Conservation (phyloP, 2,797 vertebrate genomes). For the Diplodus puntazzo region DNA sequence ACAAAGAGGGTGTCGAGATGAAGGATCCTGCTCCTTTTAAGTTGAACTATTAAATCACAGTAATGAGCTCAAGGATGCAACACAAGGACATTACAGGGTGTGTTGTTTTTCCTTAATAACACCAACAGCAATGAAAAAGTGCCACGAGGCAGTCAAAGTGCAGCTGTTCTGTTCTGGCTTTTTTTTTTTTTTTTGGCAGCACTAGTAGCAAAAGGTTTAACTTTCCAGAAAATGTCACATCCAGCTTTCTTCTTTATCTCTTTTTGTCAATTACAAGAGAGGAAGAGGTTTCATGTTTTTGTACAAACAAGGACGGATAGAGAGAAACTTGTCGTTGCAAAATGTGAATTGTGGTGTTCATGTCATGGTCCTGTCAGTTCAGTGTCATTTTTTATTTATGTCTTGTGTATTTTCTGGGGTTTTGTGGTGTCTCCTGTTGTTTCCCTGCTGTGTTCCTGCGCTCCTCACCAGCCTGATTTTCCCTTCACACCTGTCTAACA, state of each 20-base stretch:
- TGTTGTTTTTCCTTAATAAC: not conserved
- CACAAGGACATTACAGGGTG: not conserved
- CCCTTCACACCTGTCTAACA: too few species aligned
- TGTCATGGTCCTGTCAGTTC: too few species aligned
- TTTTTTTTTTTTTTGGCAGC: not conserved
- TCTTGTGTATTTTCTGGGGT: too few species aligned
- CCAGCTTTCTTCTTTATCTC: not conserved
- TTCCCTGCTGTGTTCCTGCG: too few species aligned
- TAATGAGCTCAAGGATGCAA: not conserved
- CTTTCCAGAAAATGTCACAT: conserved; percentile 13
- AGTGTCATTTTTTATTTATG: too few species aligned
- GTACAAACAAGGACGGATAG: too few species aligned
- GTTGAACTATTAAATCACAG: not conserved
- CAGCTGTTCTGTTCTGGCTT: not conserved
- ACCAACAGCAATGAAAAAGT: not conserved
- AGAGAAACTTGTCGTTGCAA: not conserved
- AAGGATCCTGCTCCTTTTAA: not conserved
- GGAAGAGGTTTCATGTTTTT: not conserved
- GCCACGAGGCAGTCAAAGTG: not conserved
- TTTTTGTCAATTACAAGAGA: not conserved
- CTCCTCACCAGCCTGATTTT: too few species aligned
- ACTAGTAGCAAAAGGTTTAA: not conserved
- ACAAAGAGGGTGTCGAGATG: not conserved
- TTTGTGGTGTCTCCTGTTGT: too few species aligned
- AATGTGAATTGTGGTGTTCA: not conserved